These are phyloP conservation scores for Belgica antarctica DNA, from an alignment of 2,888 invertebrate species.

Conservation along the genomic window DNA sequence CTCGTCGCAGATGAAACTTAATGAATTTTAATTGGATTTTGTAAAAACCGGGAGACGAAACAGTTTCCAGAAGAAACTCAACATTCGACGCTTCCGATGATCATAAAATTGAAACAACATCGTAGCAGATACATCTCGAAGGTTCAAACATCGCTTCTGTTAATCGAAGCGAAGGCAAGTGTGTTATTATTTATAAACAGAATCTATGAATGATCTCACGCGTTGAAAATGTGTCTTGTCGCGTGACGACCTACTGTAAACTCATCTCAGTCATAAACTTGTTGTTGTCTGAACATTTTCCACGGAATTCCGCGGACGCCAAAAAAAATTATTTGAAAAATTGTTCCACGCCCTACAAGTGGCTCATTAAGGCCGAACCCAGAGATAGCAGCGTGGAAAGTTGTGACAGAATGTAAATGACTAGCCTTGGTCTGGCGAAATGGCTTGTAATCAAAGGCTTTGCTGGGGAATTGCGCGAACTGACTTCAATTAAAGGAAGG, in stretches of 20 bases:
- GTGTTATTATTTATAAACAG: constrained; percentile 10
- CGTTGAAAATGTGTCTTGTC: not conserved
- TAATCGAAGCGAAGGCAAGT: not conserved
- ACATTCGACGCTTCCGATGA: too few species aligned
- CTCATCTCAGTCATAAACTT: not conserved
- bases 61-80: not conserved
- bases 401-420: too few species aligned
- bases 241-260: not conserved
- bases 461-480: too few species aligned
- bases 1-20: constrained; percentile 6
- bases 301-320: not conserved
- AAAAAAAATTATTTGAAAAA: not conserved
- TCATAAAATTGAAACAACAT: too few species aligned
- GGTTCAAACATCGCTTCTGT: constrained; percentile 8
- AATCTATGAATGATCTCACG: constrained; percentile 8
- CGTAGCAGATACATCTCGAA: not conserved
- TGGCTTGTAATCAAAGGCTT: too few species aligned
- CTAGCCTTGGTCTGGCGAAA: too few species aligned
- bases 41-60: not conserved
- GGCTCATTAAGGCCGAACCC: too few species aligned
- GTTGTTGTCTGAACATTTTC: not conserved
- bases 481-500: too few species aligned
- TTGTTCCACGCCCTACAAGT: constrained; percentile 1
- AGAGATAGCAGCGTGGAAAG: too few species aligned
- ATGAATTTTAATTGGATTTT: constrained; percentile 15